A percentile compares a stretch with the other conserved stretches of the same genome.
Evolutionary conservation across 2,888 invertebrate species (phyloP).

Genomic region (Lamproptera curius): DNA sequence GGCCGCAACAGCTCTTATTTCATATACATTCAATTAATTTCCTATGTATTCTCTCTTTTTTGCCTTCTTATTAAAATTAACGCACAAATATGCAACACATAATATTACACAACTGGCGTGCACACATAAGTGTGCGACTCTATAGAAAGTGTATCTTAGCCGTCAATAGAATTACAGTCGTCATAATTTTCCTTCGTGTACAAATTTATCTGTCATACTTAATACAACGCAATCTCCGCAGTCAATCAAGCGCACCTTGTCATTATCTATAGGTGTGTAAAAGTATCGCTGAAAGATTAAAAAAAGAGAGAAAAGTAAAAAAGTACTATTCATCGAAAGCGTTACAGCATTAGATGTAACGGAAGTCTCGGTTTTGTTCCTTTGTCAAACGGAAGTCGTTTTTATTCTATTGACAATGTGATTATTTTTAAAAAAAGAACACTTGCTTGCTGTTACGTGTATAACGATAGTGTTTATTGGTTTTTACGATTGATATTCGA

Average conservation of each 20-base stretch:
- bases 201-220: slow-evolving; percentile 2
- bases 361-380: slow-evolving; percentile 13
- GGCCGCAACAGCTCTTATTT: too few relatives aligned
- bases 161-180: background rate
- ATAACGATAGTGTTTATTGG: too few relatives aligned
- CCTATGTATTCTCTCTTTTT: too few relatives aligned
- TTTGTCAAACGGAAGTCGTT: slow-evolving; percentile 14
- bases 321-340: slow-evolving; percentile 11
- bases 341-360: slow-evolving; percentile 8
- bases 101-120: too few relatives aligned
- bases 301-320: too few relatives aligned
- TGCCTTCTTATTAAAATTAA: too few relatives aligned
- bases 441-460: too few relatives aligned
- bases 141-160: background rate
- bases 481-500: too few relatives aligned
- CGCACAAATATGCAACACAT: too few relatives aligned
- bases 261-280: slow-evolving; percentile 17
- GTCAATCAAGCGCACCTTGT: slow-evolving; percentile 19
- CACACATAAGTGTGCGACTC: too few relatives aligned
- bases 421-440: too few relatives aligned
- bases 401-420: slow-evolving; percentile 1
- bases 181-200: slow-evolving; percentile 7
- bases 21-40: too few relatives aligned
- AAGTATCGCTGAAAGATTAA: slow-evolving; percentile 17
- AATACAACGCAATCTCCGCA: slow-evolving; percentile 17